These are phyloP conservation scores for Bos javanicus DNA, from an alignment of 2,113 vertebrate species.

Conservation along the genomic window DNA sequence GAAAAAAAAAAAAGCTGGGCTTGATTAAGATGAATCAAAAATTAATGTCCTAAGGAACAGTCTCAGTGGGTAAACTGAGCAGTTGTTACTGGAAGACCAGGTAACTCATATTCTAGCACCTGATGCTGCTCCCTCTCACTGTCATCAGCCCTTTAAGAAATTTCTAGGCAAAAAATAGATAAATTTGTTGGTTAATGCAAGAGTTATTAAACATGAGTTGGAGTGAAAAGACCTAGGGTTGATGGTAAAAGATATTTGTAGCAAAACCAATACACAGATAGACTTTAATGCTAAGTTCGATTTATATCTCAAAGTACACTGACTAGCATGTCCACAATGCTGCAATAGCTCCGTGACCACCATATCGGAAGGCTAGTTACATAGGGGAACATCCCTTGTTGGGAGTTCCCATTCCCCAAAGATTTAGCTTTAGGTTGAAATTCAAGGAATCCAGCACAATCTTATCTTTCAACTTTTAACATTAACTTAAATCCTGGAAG, in stretches of 20 bases:
- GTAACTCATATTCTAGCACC: neutral
- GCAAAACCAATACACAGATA: neutral
- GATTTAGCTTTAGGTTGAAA: neutral
- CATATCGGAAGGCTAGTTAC: neutral
- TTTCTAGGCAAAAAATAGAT: neutral
- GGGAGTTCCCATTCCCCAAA: neutral
- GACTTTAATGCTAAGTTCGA: neutral
- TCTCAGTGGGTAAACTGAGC: neutral
- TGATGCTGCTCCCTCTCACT: neutral
- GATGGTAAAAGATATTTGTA: neutral
- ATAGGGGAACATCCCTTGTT: neutral
- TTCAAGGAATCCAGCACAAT: neutral
- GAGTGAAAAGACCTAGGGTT: neutral
- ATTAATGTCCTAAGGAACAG: neutral
- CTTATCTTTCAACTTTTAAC: neutral
- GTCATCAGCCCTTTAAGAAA: neutral
- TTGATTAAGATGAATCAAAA: neutral
- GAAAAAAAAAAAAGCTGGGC: neutral
- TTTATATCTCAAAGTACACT: neutral
- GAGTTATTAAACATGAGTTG: neutral
- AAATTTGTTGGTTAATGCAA: neutral
- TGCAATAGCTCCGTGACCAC: accelerated
- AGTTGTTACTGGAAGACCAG: neutral
- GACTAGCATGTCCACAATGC: neutral
- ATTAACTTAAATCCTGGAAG: neutral